Conservation (phyloP, 2,888 invertebrate species). For the Ornithoptera alexandrae region DNA sequence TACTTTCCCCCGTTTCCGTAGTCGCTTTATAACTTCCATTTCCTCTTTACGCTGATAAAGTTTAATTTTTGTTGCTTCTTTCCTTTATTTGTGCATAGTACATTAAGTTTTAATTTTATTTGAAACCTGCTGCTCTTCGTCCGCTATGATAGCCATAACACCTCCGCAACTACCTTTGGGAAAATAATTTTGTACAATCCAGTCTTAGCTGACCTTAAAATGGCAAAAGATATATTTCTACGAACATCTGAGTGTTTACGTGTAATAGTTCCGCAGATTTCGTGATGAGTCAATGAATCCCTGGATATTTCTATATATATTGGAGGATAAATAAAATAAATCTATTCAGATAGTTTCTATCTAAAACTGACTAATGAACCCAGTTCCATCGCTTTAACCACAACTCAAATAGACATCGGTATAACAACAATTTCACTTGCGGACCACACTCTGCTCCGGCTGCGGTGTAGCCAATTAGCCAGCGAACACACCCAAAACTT, state of each 20-base stretch:
- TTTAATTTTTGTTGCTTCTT: not conserved
- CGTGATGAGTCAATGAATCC: too few relatives aligned
- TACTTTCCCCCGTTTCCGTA: slow-evolving; percentile 2
- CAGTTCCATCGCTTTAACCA: not conserved
- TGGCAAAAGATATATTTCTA: too few relatives aligned
- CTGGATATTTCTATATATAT: too few relatives aligned
- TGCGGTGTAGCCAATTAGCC: slow-evolving; percentile 14
- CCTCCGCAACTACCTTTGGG: too few relatives aligned
- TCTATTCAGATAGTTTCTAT: too few relatives aligned
- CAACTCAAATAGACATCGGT: not conserved
- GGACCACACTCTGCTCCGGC: slow-evolving; percentile 3
- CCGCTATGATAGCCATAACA: too few relatives aligned
- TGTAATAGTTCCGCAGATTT: too few relatives aligned
- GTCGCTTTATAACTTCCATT: slow-evolving; percentile 1
- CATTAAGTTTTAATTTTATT: not conserved
- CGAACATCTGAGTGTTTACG: too few relatives aligned
- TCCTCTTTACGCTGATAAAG: not conserved
- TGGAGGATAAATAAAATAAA: too few relatives aligned
- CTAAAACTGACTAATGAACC: not conserved
- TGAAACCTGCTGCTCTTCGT: too few relatives aligned
- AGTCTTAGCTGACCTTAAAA: too few relatives aligned
- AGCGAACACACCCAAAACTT: slow-evolving; percentile 20
- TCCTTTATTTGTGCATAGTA: not conserved
- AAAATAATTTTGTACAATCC: too few relatives aligned
- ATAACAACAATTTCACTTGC: slow-evolving; percentile 5